Conservation (phyloP, 35 echinoderm and acorn worm genomes). For the Ophiothrix spiculata region DNA sequence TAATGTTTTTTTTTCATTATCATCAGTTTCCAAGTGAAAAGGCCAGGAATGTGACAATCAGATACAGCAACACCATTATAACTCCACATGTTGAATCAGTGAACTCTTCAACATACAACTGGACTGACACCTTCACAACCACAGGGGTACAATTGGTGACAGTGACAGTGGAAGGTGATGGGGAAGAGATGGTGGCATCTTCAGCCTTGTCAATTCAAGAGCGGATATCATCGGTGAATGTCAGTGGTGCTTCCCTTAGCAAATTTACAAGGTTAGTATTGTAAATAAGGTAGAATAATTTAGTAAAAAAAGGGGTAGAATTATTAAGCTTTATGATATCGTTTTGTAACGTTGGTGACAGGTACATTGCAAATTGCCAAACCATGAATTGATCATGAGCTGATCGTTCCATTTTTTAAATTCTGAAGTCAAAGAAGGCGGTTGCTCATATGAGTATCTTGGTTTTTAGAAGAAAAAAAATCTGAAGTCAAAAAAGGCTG, state of each 20-base stretch:
- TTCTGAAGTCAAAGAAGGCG: no score
- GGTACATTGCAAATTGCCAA: no score
- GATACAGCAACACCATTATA: neutral
- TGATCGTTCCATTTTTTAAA: no score
- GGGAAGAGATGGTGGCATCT: neutral
- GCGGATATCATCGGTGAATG: conserved; percentile 13
- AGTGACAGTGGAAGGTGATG: neutral
- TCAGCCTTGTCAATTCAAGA: conserved; percentile 47
- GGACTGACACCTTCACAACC: conserved; percentile 32
- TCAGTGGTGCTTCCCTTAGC: conserved; percentile 56
- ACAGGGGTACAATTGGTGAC: conserved; percentile 41
- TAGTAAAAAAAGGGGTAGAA: no score
- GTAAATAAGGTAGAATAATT: no score
- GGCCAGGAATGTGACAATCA: neutral
- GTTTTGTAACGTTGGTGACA: no score
- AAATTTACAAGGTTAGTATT: conserved; percentile 48
- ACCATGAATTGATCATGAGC: no score
- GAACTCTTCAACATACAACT: conserved; percentile 14
- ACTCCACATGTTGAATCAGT: no score
- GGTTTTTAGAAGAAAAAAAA: no score
- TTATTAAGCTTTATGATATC: no score
- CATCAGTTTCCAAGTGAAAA: neutral
- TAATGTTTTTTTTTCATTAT: neutral
- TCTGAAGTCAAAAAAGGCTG: no score
- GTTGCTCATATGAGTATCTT: no score